Conservation (phyloP, 2,888 invertebrate genomes). For the Catocala sponsa region DNA sequence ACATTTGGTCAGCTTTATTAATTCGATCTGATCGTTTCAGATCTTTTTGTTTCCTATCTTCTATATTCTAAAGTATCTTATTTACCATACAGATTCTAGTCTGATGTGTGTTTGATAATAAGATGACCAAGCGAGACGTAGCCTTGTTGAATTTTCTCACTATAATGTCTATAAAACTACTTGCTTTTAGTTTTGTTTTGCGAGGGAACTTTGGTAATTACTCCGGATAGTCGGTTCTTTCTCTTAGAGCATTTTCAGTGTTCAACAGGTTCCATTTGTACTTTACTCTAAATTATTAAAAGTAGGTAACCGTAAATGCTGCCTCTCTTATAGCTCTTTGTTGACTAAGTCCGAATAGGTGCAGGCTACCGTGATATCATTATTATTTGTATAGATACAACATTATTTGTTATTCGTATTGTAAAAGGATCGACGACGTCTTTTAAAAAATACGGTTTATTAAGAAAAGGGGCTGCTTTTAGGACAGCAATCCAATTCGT, state of each 20-base stretch:
- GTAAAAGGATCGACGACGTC: too few species aligned
- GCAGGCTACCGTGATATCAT: too few species aligned
- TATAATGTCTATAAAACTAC: slow-evolving; percentile 27
- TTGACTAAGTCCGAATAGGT: too few species aligned
- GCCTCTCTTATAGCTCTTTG: slow-evolving; percentile 11
- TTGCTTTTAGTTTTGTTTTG: slow-evolving; percentile 57
- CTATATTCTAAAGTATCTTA: background rate
- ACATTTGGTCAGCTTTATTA: background rate
- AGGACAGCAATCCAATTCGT: too few species aligned
- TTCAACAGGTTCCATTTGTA: slow-evolving; percentile 59
- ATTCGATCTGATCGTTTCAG: background rate
- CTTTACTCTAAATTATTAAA: slow-evolving; percentile 57
- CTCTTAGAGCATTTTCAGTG: slow-evolving; percentile 24
- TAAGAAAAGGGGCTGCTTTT: too few species aligned
- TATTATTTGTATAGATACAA: too few species aligned
- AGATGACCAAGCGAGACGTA: slow-evolving; percentile 24
- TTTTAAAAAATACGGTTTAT: too few species aligned
- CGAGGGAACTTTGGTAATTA: slow-evolving; percentile 65
- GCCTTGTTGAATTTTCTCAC: slow-evolving; percentile 25
- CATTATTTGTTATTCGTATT: too few species aligned
- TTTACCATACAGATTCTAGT: background rate
- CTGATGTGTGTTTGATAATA: slow-evolving; percentile 6
- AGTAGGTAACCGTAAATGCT: slow-evolving; percentile 33
- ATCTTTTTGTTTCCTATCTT: background rate
- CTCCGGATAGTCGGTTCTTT: slow-evolving; percentile 41